phyloP scores from a whole-genome alignment of 2,113 vertebrate genomes.

The Pogona vitticeps region DNA sequence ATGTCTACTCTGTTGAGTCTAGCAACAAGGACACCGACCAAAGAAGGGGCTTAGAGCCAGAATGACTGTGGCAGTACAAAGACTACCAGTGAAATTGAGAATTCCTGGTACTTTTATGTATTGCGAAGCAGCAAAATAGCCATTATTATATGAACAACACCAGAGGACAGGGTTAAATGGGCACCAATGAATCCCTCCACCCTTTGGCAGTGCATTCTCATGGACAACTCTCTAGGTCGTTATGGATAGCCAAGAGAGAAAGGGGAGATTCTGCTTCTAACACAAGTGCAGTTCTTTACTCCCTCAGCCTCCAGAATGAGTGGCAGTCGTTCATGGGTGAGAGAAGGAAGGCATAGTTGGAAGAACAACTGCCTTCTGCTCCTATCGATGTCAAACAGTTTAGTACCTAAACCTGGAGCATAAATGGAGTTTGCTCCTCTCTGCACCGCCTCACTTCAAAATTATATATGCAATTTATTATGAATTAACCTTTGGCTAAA shows the following conservation, averaged over 20 bases:
- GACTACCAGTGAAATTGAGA: accelerated
- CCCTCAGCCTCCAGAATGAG: not conserved
- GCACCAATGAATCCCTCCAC: too few relatives aligned
- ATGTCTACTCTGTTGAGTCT: too few relatives aligned
- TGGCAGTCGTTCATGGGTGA: not conserved
- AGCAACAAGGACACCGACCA: too few relatives aligned
- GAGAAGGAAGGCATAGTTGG: not conserved
- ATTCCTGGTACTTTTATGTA: not conserved
- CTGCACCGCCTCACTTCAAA: not conserved
- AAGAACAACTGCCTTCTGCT: not conserved
- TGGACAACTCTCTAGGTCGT: not conserved
- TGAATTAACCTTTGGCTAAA: not conserved
- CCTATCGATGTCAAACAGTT: not conserved
- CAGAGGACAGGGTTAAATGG: not conserved
- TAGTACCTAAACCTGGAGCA: too few relatives aligned
- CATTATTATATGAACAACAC: not conserved
- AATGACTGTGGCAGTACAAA: not conserved
- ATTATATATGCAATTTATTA: not conserved
- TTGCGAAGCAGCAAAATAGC: not conserved
- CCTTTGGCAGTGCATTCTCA: not conserved
- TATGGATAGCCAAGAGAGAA: not conserved
- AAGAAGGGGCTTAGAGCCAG: not conserved
- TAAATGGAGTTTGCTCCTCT: not conserved
- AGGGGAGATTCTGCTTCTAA: not conserved
- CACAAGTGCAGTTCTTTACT: not conserved